Evolutionary conservation across 2,113 vertebrate genomes (phyloP).

Genomic region (Peromyscus californicus): DNA sequence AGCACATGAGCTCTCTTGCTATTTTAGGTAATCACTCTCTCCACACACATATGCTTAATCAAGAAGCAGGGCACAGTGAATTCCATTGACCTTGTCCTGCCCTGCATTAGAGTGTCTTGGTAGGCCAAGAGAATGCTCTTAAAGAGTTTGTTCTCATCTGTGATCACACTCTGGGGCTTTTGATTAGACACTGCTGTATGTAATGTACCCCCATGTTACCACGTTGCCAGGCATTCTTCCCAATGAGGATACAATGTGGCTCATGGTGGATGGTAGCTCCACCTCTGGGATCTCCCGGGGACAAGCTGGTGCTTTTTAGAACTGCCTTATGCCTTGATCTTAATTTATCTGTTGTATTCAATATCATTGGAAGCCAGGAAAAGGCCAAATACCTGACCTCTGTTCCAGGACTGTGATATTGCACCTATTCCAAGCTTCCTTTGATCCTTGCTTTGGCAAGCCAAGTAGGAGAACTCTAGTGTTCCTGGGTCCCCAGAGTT

Average conservation of each 20-base stretch:
- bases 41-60: conserved; percentile 12
- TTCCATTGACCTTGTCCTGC: conserved; percentile 7
- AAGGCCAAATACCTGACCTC: conserved; percentile 73
- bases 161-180: conserved; percentile 23
- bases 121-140: conserved; percentile 5
- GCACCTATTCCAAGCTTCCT: conserved; percentile 62
- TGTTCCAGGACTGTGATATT: conserved; percentile 67
- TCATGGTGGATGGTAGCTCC: background rate
- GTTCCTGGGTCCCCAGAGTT: conserved; percentile 35
- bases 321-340: conserved; percentile 80
- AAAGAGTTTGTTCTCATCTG: conserved; percentile 8
- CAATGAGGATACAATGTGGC: conserved; percentile 63
- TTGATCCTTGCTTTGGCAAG: conserved; percentile 74
- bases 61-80: background rate
- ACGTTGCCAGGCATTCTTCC: conserved; percentile 59
- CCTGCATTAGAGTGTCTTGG: background rate
- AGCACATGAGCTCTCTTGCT: conserved; percentile 69
- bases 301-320: conserved; percentile 79
- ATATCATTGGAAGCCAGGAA: conserved; percentile 72
- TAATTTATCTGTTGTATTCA: conserved; percentile 84
- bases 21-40: conserved; percentile 60
- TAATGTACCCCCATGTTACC: background rate
- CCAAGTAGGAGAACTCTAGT: conserved; percentile 65
- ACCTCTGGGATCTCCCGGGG: conserved; percentile 67
- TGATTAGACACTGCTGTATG: conserved; percentile 32